phyloP scores from a whole-genome alignment of 1,140 invertebrate species.

The Caenorhabditis brenneri region DNA sequence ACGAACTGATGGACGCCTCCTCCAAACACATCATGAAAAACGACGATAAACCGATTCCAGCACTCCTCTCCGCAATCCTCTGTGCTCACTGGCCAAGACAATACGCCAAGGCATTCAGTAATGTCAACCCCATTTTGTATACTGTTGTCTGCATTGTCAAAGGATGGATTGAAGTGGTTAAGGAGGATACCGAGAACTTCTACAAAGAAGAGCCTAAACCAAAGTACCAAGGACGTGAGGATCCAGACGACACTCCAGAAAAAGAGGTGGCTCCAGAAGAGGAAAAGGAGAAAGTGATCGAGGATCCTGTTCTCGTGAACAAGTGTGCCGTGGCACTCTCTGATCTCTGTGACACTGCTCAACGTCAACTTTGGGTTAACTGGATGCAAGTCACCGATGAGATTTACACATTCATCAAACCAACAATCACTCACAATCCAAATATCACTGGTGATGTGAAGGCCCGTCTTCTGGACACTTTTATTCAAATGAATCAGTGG shows the following conservation, averaged over 20 bases:
- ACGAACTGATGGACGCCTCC: not conserved
- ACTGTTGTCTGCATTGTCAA: not conserved
- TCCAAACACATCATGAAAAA: not conserved
- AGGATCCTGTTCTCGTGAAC: not conserved
- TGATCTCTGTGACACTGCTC: not conserved
- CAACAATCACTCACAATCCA: not conserved
- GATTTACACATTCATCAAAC: not conserved
- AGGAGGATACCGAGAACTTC: not conserved
- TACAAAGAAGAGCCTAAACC: not conserved
- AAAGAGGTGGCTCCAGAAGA: no score
- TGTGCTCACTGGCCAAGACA: not conserved
- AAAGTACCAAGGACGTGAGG: no score
- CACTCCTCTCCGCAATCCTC: not conserved
- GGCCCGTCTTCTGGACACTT: not conserved
- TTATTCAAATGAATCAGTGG: not conserved
- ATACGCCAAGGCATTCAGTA: not conserved
- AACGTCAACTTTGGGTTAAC: not conserved
- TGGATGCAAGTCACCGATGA: not conserved
- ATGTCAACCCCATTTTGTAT: not conserved
- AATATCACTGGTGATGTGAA: not conserved
- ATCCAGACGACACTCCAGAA: not conserved
- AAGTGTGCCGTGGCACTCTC: not conserved
- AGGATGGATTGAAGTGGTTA: conserved; percentile 2
- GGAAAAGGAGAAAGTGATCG: not conserved
- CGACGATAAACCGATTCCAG: not conserved